Evolutionary conservation across 2,113 vertebrate species (phyloP), one percentile per base, ranked within the genome.

Genomic region (Hippocampus guttulatus): DNA sequence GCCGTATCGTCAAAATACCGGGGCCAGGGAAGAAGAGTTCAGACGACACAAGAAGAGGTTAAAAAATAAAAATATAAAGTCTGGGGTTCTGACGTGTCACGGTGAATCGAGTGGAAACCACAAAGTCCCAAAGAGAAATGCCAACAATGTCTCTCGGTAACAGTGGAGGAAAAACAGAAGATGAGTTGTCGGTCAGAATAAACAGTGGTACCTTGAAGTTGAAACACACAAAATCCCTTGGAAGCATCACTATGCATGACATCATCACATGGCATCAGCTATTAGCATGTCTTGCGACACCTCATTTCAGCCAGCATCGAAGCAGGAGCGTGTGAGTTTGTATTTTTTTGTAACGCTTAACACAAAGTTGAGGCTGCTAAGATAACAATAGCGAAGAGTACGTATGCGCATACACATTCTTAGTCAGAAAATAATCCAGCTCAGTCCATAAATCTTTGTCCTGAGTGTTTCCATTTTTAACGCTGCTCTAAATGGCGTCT

Each of bases 71-170:
- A 60, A 80, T 27, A 80, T 72, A 27, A 1, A 72, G 75, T 77
- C 66, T 57, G 74, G 71, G 65, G 21, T 23, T 60, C 60, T 18
- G 72, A 70, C 63, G 68, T 55, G 61, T 75, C 16, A 63, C 63
- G 49, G 70, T 70, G 67, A 78, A 75, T 78, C 61, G 30, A 55
- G 81, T 80, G 80, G 65, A 81, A 79, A 75, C 75, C 75, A 81
- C 85, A 69, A 33, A 75, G 63, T 71, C 66, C 79, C 81, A 85
- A 69, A 80, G 82, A 84, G 77, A 81, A 81, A 51, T 8, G 0
- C 49, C 18, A 51, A 18, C 5, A 14, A 51, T 8, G 76, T 64
- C 77, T 82, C 61, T 83, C 76, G 49, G 71, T 10, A 75, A 80
- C 74, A 74, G 40, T 78, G 76, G 71, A 67, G 73, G 71, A 81